Evolutionary conservation across 2,113 vertebrate species (phyloP).

Genomic region (Pygoscelis antarcticus): DNA sequence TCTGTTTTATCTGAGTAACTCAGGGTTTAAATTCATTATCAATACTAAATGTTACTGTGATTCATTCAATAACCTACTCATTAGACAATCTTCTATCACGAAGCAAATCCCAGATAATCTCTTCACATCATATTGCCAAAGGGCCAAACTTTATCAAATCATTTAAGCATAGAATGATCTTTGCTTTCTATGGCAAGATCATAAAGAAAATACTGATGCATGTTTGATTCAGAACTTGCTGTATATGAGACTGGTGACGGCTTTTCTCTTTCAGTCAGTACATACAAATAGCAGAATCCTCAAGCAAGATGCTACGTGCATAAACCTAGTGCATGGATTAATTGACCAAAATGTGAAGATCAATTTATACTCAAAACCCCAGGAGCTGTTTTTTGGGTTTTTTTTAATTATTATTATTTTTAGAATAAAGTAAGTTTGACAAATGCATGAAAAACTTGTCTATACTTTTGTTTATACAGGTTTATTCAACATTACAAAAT

Average conservation of each 20-base stretch:
- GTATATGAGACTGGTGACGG: neutral
- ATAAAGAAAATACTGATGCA: neutral
- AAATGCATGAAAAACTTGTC: neutral
- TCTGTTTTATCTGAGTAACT: neutral
- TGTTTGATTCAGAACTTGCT: neutral
- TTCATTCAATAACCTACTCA: slow-evolving; percentile 39
- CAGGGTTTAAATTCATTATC: slow-evolving; percentile 11
- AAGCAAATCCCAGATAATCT: slow-evolving; percentile 53
- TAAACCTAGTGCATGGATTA: neutral
- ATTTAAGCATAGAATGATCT: slow-evolving; percentile 18
- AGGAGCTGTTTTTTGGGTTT: neutral
- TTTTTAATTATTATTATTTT: neutral
- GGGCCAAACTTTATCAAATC: slow-evolving; percentile 4
- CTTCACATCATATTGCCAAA: slow-evolving; percentile 7
- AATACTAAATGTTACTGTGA: slow-evolving; percentile 20
- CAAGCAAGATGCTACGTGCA: neutral
- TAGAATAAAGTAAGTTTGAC: neutral
- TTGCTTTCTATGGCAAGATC: neutral
- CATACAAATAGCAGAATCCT: neutral
- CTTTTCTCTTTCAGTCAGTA: neutral
- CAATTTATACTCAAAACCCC: neutral
- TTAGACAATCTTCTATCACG: slow-evolving; percentile 40
- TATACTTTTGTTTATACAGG: neutral
- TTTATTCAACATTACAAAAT: neutral
- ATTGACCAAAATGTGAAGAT: neutral